Evolutionary conservation across 2,113 vertebrate genomes (phyloP).

Genomic region (Lota lota): DNA sequence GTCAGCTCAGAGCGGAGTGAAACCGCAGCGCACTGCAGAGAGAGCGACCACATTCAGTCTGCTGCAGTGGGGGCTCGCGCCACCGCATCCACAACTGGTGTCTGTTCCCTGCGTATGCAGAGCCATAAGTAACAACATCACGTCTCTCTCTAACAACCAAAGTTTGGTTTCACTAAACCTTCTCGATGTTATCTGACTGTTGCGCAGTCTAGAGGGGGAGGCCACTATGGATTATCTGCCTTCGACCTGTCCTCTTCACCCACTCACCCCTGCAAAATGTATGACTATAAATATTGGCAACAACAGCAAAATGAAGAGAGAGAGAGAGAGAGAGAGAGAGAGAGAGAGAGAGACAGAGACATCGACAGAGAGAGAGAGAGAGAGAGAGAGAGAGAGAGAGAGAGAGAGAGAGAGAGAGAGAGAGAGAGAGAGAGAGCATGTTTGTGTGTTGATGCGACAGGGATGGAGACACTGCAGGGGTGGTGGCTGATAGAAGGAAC

Average conservation of each 20-base stretch:
- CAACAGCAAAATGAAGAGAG: not conserved
- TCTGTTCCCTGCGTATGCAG: slow-evolving; percentile 43
- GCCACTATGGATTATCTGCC: no score
- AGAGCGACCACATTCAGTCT: slow-evolving; percentile 1
- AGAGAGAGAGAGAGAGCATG: not conserved
- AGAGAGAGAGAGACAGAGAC: no score
- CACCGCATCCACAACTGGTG: slow-evolving; percentile 38
- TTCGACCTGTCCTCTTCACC: no score
- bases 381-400: no score
- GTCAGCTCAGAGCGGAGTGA: slow-evolving; percentile 42
- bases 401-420: no score
- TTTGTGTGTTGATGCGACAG: not conserved
- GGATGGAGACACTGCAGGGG: slow-evolving; percentile 8
- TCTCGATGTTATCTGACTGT: not conserved
- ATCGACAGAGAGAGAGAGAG: no score
- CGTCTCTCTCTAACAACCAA: slow-evolving; percentile 45
- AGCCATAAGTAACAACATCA: slow-evolving; percentile 59
- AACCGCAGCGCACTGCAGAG: slow-evolving; percentile 43
- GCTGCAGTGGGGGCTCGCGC: slow-evolving; percentile 52
- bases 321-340: slow-evolving; percentile 12
- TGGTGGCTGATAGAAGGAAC: slow-evolving; percentile 6
- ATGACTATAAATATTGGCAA: no score
- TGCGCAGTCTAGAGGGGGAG: no score
- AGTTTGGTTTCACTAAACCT: slow-evolving; percentile 40
- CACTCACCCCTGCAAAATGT: no score